Evolutionary conservation across 2,888 invertebrate species (phyloP), one percentile per base, ranked within the genome.

Genomic region (Leptinotarsa rubiginosa): DNA sequence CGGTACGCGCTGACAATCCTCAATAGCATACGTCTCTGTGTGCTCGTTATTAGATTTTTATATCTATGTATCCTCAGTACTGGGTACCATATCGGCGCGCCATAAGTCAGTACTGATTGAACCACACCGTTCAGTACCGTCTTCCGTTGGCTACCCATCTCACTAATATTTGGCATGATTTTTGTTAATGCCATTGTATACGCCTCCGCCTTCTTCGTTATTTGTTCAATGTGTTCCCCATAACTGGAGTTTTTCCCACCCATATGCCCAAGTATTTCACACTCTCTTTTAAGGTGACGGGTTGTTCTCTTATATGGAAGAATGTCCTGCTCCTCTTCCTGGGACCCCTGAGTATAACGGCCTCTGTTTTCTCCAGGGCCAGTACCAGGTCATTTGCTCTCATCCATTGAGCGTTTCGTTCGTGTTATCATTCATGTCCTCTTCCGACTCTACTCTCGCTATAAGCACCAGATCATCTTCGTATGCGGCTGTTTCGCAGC

Each of bases 401-500:
- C 41, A 41, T 41, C 41, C 41, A 41, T 41, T 41, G 41, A 12
- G 25, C 31, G 10, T 15, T 59, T 15, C 74, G 69, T 75, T 67
- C 7, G 68, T 72, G 18, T 59, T 70, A 4, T 56, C 1, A 2
- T 49, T 50, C n/a, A 72, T 59, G 4, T 70, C 31, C 1, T 25
- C 47, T 4, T 54, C 47, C 2, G 16, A 47, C 15, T n/a, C 13
- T 12, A 72, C 74, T 25, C 13, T 68, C 13, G 68, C 52, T 1
- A 71, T 22, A 1, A 77, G 22, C 0, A 65, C 64, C 13, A 77
- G 56, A 7, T 77, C 75, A 22, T 77, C 77, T 7, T 72, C 77
- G 47, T 66, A 77, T 3, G 59, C 72, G 7, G 72, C 13, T 4
- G 66, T 18, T 15, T 22, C 5, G n/a, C 22, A 59, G 15, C 41